Conservation (phyloP, 2,888 invertebrate genomes). For the Erebia aethiops region DNA sequence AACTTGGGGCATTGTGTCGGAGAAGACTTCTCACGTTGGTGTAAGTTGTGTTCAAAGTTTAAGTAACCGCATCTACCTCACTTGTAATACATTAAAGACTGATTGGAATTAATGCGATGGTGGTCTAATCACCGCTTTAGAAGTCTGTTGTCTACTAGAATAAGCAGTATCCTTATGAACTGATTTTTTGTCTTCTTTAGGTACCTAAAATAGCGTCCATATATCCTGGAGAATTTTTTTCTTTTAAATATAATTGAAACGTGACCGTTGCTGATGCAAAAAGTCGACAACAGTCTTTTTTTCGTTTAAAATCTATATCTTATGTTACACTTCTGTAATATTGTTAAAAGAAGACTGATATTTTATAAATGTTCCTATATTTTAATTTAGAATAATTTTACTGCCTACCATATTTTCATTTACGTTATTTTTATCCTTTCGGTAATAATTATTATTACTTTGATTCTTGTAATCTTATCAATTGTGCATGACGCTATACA, state of each 20-base stretch:
- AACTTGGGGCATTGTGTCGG: conserved; percentile 21
- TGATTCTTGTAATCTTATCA: conserved; percentile 78
- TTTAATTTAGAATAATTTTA: conserved; percentile 81
- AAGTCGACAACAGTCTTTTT: conserved; percentile 73
- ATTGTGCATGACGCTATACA: conserved; percentile 81
- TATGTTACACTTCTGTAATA: conserved; percentile 75
- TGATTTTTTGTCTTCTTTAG: conserved; percentile 39
- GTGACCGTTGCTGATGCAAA: conserved; percentile 47
- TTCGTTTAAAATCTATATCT: conserved; percentile 58
- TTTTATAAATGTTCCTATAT: conserved; percentile 81
- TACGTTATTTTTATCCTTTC: conserved; percentile 73
- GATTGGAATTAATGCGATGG: conserved; percentile 69
- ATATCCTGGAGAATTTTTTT: conserved; percentile 34
- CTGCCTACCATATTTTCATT: conserved; percentile 73
- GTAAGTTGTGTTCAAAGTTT: conserved; percentile 59
- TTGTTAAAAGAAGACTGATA: conserved; percentile 79
- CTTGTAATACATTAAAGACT: conserved; percentile 73
- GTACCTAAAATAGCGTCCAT: conserved; percentile 45
- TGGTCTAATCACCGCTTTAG: conserved; percentile 77
- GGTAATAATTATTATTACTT: conserved; percentile 73
- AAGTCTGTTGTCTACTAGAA: conserved; percentile 76
- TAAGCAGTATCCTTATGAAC: conserved; percentile 45
- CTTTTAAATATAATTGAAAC: conserved; percentile 27
- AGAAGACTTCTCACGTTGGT: conserved; percentile 40
- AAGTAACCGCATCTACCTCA: conserved; percentile 74